Conservation (phyloP, 2,113 vertebrate species). For the Cariama cristata region DNA sequence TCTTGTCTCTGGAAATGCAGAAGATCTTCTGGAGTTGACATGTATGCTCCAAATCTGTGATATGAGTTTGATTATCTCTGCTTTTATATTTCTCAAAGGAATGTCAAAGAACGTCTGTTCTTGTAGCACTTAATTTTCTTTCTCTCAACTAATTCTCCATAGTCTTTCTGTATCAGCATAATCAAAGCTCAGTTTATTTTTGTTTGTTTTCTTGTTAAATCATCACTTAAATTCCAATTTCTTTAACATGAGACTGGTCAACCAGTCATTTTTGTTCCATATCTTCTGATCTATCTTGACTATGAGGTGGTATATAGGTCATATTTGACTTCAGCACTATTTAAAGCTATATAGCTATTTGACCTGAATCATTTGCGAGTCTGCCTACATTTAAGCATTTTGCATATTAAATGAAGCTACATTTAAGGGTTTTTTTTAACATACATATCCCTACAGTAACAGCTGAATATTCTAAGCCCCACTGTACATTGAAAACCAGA, state of each 20-base stretch:
- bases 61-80: neutral
- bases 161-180: neutral
- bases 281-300: neutral
- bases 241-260: neutral
- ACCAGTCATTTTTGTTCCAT: neutral
- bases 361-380: neutral
- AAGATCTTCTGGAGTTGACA: neutral
- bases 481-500: neutral
- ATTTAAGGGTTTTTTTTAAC: neutral
- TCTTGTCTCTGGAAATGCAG: neutral
- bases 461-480: neutral
- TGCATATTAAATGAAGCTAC: neutral
- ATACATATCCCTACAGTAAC: neutral
- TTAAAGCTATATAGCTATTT: neutral
- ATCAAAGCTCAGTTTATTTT: neutral
- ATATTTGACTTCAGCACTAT: neutral
- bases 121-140: neutral
- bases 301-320: neutral
- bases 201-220: neutral
- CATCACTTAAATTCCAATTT: neutral
- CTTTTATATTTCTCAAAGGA: neutral
- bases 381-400: neutral
- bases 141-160: neutral
- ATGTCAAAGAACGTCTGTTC: neutral
- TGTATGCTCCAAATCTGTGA: neutral